Evolutionary conservation across 2,797 vertebrate genomes (phyloP).

Genomic region (Enteromius mattozi): DNA sequence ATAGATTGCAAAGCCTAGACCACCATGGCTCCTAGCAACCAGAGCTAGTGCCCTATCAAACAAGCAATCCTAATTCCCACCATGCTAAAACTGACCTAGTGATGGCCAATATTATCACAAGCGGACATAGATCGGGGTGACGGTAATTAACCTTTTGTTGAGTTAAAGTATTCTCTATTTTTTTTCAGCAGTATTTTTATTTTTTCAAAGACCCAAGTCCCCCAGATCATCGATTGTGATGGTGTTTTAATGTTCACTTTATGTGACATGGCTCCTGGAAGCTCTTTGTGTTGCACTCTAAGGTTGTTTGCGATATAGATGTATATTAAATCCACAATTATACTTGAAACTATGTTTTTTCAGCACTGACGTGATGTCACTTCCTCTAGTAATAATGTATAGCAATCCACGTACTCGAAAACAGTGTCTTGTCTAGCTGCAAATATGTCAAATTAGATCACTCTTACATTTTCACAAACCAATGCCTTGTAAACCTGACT

Average conservation of each 20-base stretch:
- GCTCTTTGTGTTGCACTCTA: constrained; percentile 49
- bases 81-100: neutral
- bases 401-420: constrained; percentile 13
- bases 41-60: constrained; percentile 1
- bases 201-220: constrained; percentile 6
- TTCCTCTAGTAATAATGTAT: constrained; percentile 32
- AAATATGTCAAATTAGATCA: constrained; percentile 17
- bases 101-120: neutral
- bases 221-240: neutral
- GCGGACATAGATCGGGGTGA: neutral
- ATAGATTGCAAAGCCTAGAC: constrained; percentile 28
- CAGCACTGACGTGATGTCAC: constrained; percentile 26
- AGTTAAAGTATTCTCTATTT: constrained; percentile 25
- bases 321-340: constrained; percentile 39
- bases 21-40: constrained; percentile 35
- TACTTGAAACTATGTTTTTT: constrained; percentile 44
- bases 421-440: neutral
- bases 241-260: constrained; percentile 29
- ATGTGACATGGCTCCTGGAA: constrained; percentile 11
- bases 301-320: constrained; percentile 11
- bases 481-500: constrained; percentile 24
- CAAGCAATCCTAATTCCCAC: constrained; percentile 17
- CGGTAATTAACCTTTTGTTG: constrained; percentile 2
- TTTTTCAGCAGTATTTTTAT: constrained; percentile 13
- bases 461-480: constrained; percentile 21